Evolutionary conservation across 2,888 invertebrate species (phyloP).

Genomic region (Siphlonurus alternatus): DNA sequence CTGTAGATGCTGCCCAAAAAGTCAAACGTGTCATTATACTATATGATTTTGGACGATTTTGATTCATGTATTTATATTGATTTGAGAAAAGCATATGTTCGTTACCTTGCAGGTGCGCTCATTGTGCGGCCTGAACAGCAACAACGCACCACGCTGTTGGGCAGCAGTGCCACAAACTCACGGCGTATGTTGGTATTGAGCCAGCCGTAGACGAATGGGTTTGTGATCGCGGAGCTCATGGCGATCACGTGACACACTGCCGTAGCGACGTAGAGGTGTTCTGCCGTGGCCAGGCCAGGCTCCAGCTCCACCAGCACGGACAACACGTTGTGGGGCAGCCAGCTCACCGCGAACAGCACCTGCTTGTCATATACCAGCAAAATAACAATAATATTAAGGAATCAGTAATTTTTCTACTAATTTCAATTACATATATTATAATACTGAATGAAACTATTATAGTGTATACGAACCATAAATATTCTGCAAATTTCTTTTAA

Average conservation of each 20-base stretch:
- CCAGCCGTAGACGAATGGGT: slow-evolving; percentile 41
- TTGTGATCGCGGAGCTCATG: slow-evolving; percentile 37
- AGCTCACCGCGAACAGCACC: slow-evolving; percentile 35
- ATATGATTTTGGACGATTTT: too few relatives aligned
- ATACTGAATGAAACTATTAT: too few relatives aligned
- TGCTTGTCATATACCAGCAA: slow-evolving; percentile 26
- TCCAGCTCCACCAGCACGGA: slow-evolving; percentile 28
- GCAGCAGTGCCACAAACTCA: slow-evolving; percentile 25
- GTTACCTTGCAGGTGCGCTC: too few relatives aligned
- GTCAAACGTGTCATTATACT: too few relatives aligned
- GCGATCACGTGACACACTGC: slow-evolving; percentile 37
- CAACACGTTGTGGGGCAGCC: slow-evolving; percentile 38
- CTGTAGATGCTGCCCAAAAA: too few relatives aligned
- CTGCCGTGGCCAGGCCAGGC: slow-evolving; percentile 12
- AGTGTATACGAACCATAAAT: too few relatives aligned
- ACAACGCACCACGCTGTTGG: slow-evolving; percentile 6
- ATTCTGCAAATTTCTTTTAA: too few relatives aligned
- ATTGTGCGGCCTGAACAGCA: not conserved
- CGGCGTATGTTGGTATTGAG: slow-evolving; percentile 38
- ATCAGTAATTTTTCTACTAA: too few relatives aligned
- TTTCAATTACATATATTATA: too few relatives aligned
- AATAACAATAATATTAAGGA: too few relatives aligned
- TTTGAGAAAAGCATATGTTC: too few relatives aligned
- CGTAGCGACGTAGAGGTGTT: slow-evolving; percentile 25
- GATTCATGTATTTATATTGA: too few relatives aligned